phyloP scores from a whole-genome alignment of 2,888 invertebrate species.

The Catocala nupta region DNA sequence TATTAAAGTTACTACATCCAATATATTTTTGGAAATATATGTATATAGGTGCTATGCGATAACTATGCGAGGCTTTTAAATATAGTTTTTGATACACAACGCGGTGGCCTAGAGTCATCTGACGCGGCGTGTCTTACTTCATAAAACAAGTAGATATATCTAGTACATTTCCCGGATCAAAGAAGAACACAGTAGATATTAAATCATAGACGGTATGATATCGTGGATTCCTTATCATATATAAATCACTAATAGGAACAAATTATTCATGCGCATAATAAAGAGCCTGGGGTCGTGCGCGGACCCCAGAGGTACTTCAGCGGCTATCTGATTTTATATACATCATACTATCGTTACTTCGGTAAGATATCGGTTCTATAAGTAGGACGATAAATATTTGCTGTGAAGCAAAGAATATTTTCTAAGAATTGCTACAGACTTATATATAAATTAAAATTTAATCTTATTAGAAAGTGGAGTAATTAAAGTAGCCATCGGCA shows the following conservation, averaged over 20 bases:
- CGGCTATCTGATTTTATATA: constrained; percentile 63
- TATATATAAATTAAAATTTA: too few species aligned
- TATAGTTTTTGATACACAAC: too few species aligned
- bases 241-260: constrained; percentile 83
- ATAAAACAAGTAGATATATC: background rate
- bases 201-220: constrained; percentile 67
- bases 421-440: too few species aligned
- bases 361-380: constrained; percentile 2
- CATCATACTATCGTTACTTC: constrained; percentile 53
- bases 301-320: constrained; percentile 69
- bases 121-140: too few species aligned
- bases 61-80: too few species aligned
- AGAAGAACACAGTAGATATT: constrained; percentile 46
- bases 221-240: constrained; percentile 79
- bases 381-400: background rate
- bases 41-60: too few species aligned
- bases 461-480: too few species aligned
- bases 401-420: too few species aligned
- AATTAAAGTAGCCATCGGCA: too few species aligned
- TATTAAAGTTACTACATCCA: too few species aligned
- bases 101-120: too few species aligned
- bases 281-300: constrained; percentile 76
- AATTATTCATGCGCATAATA: constrained; percentile 87
- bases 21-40: too few species aligned
- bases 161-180: constrained; percentile 9